Evolutionary conservation across 1,140 invertebrate species (phyloP).

Genomic region (Oryzaephilus surinamensis): DNA sequence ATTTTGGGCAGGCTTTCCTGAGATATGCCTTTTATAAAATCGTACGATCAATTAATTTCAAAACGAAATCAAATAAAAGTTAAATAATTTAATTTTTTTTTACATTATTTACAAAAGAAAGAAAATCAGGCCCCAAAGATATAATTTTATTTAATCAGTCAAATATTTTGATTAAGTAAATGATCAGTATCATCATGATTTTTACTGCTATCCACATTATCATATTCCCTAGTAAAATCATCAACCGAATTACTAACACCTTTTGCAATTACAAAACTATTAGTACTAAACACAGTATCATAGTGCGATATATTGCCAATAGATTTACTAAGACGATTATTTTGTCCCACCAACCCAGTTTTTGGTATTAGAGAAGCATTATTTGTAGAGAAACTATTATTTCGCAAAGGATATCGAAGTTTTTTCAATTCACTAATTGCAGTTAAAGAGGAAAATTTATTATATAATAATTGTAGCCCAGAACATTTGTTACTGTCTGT

Average conservation of each 20-base stretch:
- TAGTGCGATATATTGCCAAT: slow-evolving; percentile 37
- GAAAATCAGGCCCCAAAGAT: no score
- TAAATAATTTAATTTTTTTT: no score
- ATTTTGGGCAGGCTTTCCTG: slow-evolving; percentile 32
- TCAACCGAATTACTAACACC: slow-evolving; percentile 22
- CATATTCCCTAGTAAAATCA: slow-evolving; percentile 14
- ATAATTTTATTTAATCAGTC: no score
- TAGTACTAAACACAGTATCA: slow-evolving; percentile 36
- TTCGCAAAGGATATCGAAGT: slow-evolving; percentile 22
- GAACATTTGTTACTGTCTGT: slow-evolving; percentile 25
- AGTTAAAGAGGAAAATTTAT: slow-evolving; percentile 27
- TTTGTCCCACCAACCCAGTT: slow-evolving; percentile 19
- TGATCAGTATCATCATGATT: slow-evolving; percentile 18
- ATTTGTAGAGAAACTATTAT: slow-evolving; percentile 31
- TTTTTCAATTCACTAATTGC: slow-evolving; percentile 22
- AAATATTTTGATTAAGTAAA: slow-evolving; percentile 16
- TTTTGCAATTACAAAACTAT: slow-evolving; percentile 34
- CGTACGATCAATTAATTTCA: not conserved
- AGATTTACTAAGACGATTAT: slow-evolving; percentile 30
- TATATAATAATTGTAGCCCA: slow-evolving; percentile 28
- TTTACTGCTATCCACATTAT: slow-evolving; percentile 6
- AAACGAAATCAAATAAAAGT: not conserved
- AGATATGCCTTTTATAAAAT: slow-evolving; percentile 27
- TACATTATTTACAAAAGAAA: no score
- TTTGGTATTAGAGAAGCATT: slow-evolving; percentile 23